Evolutionary conservation across 2,888 invertebrate species (phyloP), one percentile per base, ranked within the genome.

Genomic region (Cephonodes hylas): DNA sequence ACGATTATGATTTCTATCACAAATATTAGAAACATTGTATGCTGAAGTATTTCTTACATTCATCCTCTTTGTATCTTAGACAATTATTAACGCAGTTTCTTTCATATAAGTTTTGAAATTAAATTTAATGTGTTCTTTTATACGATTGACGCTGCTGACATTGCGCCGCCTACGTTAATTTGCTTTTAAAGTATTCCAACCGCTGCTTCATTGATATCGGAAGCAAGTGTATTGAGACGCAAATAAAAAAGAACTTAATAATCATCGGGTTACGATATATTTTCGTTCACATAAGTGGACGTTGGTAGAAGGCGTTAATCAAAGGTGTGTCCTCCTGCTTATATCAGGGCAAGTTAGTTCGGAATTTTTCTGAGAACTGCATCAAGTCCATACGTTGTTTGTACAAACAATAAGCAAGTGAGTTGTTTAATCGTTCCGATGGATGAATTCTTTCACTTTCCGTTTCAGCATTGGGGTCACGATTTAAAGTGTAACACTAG

Each of bases 1-100:
- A 78, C 84, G 88, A 90, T 90, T 90, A 89, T 80, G 89, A 87
- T 91, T 88, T 89, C 90, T 88, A 89, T 91, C 85, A 89, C 89
- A 89, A 88, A 86, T 87, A 86, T 84, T 82, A 34, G 44, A 63
- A 59, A 88, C 85, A 84, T 80, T 83, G 85, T 87, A 81, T 77
- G 38, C 38, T n/a, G 77, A 76, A 78, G 74, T 56, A 45, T 44
- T 57, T 25, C 45, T 44, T 61, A 58, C 45, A 58, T 62, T 75
- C 72, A 75, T 76, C 69, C 69, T 69, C 65, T 63, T 60, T 31
- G 44, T 60, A 66, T 66, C 48, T 59, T 60, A 60, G 63, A 59
- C 67, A 67, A 77, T 67, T 73, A 63, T 74, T 66, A 70, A 68
- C 71, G 57, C 65, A 77, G 68, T 73, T 64, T 64, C 67, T 42